These are phyloP conservation scores for Phylloscopus trochilus DNA, from an alignment of 2,113 vertebrate species.

Conservation along the genomic window DNA sequence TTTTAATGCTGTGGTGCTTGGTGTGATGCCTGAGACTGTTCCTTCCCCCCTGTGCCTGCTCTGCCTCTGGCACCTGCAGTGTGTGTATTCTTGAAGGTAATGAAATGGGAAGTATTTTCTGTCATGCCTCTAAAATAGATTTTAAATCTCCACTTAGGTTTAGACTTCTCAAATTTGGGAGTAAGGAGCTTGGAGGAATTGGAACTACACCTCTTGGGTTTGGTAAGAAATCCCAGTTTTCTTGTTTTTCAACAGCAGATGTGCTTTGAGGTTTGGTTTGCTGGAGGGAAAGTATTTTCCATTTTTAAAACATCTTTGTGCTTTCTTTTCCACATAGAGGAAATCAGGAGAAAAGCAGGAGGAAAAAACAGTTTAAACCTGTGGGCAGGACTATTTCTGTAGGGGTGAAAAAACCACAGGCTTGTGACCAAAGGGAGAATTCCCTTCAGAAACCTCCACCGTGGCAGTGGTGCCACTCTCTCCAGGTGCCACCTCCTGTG, in stretches of 20 bases:
- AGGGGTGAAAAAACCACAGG: background rate
- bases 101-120: background rate
- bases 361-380: background rate
- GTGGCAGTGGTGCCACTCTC: background rate
- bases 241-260: background rate
- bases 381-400: background rate
- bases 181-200: background rate
- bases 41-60: background rate
- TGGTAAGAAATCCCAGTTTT: background rate
- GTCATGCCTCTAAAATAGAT: background rate
- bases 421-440: background rate
- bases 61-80: background rate
- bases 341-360: background rate
- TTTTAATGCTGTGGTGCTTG: background rate
- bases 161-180: background rate
- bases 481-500: background rate
- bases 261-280: background rate
- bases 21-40: accelerated
- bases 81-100: background rate
- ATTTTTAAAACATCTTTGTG: background rate
- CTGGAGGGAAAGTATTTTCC: background rate
- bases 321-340: background rate
- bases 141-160: background rate
- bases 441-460: background rate
- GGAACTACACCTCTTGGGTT: background rate